Percentiles rank a stretch among this genome's conserved stretches.
phyloP scores from a whole-genome alignment of 2,797 vertebrate genomes.

The Todus mexicanus region DNA sequence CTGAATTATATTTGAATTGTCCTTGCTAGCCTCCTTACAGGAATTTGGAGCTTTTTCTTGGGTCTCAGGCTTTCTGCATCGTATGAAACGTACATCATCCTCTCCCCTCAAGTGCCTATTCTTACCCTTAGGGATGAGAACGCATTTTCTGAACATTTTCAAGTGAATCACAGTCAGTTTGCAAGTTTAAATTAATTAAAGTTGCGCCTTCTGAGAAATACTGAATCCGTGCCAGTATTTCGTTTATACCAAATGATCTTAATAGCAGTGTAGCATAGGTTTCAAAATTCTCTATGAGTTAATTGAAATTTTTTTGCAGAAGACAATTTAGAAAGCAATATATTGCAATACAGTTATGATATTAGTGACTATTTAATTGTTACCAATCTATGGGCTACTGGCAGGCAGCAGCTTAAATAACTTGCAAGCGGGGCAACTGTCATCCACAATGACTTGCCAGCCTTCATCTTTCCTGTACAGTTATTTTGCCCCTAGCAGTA shows the following conservation, averaged over 20 bases:
- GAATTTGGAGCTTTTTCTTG: neutral
- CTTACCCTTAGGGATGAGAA: neutral
- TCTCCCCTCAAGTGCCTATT: neutral
- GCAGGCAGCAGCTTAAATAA: neutral
- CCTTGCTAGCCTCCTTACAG: neutral
- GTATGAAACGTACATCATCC: neutral
- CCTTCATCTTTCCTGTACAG: neutral
- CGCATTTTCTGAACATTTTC: neutral
- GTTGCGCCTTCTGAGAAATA: neutral
- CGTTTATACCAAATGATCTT: neutral
- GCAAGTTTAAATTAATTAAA: slow-evolving; percentile 17
- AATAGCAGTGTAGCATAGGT: neutral
- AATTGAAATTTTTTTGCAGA: neutral
- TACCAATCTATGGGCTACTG: neutral
- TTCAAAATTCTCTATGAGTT: neutral
- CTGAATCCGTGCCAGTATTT: neutral
- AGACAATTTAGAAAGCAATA: neutral
- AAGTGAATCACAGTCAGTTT: neutral
- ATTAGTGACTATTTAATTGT: neutral
- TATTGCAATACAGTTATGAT: neutral
- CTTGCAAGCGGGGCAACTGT: neutral
- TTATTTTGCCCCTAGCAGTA: neutral
- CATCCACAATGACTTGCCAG: neutral
- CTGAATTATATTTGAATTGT: neutral
- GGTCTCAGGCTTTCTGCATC: neutral